Percentiles rank a stretch among this genome's conserved stretches.
These are phyloP conservation scores for Talpa occidentalis DNA, from an alignment of 2,113 vertebrate species.

Conservation along the genomic window DNA sequence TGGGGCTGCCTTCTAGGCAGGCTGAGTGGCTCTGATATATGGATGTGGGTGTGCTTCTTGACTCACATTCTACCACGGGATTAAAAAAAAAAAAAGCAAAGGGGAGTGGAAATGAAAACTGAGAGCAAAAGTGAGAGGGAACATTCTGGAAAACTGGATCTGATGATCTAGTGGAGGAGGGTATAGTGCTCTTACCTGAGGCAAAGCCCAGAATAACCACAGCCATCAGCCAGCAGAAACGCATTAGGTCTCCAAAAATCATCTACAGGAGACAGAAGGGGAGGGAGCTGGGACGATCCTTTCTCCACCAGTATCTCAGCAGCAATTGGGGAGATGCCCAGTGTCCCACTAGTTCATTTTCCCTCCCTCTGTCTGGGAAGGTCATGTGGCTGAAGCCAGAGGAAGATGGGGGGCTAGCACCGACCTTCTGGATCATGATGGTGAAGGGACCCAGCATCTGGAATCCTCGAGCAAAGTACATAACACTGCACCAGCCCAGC, in stretches of 20 bases:
- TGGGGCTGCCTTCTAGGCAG: background rate
- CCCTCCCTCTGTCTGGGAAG: background rate
- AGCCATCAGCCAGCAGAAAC: constrained; percentile 96
- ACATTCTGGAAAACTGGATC: background rate
- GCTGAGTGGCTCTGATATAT: background rate
- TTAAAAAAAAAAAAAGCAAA: background rate
- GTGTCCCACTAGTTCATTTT: background rate
- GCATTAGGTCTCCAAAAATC: constrained; percentile 96
- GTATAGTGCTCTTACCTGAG: constrained; percentile 87
- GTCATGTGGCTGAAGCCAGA: background rate
- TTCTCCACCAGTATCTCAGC: background rate
- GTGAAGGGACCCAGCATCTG: constrained; percentile 97
- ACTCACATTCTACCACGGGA: background rate
- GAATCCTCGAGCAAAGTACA: constrained; percentile 97
- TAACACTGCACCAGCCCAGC: constrained; percentile 97
- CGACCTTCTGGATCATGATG: constrained; percentile 99
- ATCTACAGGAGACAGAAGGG: constrained; percentile 87
- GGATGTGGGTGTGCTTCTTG: background rate
- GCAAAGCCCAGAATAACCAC: constrained; percentile 96
- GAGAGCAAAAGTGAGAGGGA: background rate
- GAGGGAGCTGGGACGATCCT: background rate
- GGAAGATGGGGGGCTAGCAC: background rate
- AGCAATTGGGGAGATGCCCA: background rate
- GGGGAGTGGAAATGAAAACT: background rate
- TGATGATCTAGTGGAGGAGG: background rate